These are phyloP conservation scores for Etheostoma nigrum DNA, from an alignment of 2,797 vertebrate species.

Conservation along the genomic window DNA sequence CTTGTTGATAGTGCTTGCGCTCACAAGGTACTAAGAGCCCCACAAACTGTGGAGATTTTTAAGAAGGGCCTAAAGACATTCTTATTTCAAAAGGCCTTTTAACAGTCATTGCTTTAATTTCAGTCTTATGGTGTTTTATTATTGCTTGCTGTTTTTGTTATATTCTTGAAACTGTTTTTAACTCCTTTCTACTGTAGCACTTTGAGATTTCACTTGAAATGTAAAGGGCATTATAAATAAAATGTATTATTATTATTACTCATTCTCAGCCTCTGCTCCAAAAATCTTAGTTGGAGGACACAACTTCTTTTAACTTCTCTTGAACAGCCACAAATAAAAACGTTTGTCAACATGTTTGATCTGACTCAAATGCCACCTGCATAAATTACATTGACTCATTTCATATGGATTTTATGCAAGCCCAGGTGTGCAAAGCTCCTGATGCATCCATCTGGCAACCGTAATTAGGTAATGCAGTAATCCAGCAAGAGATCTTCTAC, in stretches of 20 bases:
- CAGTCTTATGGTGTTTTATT: no score
- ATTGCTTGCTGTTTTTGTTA: no score
- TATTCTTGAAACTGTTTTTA: no score
- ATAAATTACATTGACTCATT: slow-evolving; percentile 31
- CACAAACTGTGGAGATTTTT: no score
- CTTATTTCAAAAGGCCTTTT: no score
- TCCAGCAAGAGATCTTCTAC: slow-evolving; percentile 18
- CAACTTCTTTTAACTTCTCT: slow-evolving; percentile 4
- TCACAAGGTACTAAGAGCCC: not conserved
- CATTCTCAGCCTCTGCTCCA: slow-evolving; percentile 8
- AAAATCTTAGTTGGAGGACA: not conserved
- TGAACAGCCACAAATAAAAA: slow-evolving; percentile 4
- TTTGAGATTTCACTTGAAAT: no score
- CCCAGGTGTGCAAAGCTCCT: slow-evolving; percentile 42
- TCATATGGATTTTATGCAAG: slow-evolving; percentile 17
- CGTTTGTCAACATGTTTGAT: slow-evolving; percentile 25
- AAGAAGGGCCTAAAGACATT: no score
- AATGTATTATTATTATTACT: no score
- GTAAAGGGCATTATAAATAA: no score
- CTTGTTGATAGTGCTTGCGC: not conserved
- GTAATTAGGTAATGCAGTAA: slow-evolving; percentile 50
- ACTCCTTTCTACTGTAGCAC: no score
- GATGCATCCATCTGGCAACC: slow-evolving; percentile 41
- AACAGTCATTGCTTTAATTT: no score
- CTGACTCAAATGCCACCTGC: slow-evolving; percentile 15